phyloP scores from a whole-genome alignment of 2,113 vertebrate genomes.

The Struthidea cinerea region DNA sequence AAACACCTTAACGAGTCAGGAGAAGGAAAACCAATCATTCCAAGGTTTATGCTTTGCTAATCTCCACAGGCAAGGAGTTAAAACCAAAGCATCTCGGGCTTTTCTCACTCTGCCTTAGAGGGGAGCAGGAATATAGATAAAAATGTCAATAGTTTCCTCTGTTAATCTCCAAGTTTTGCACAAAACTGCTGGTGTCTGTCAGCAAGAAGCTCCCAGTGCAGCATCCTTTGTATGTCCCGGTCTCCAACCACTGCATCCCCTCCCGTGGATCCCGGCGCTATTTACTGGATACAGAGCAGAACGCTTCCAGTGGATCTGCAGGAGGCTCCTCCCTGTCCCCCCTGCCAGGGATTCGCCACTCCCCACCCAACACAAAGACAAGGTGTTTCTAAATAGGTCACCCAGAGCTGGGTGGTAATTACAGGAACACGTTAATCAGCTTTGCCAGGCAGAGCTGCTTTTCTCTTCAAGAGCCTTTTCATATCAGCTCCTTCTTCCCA shows the following conservation, averaged over 20 bases:
- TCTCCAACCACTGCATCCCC: rapidly evolving
- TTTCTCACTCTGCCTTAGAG: background rate
- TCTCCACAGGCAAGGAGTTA: background rate
- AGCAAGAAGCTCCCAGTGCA: background rate
- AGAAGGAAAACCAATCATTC: background rate
- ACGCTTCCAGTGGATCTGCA: background rate
- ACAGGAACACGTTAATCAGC: slow-evolving; percentile 42
- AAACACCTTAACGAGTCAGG: background rate
- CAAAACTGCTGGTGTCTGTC: background rate
- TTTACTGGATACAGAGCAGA: background rate
- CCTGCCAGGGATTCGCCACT: background rate
- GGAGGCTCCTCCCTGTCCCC: background rate
- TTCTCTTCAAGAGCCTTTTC: background rate
- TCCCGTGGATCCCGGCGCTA: rapidly evolving
- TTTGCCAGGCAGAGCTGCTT: slow-evolving; percentile 39
- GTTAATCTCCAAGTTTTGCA: background rate
- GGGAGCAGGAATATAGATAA: background rate
- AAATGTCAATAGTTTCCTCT: background rate
- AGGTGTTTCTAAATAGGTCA: slow-evolving; percentile 42
- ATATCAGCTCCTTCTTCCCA: background rate
- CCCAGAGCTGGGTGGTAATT: slow-evolving; percentile 27
- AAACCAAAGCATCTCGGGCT: background rate
- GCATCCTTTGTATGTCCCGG: rapidly evolving
- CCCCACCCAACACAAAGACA: background rate
- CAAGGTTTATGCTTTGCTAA: background rate